A percentile compares a stretch with the other conserved stretches of the same genome.
phyloP scores from a whole-genome alignment of 2,797 vertebrate species.

The Falco biarmicus region DNA sequence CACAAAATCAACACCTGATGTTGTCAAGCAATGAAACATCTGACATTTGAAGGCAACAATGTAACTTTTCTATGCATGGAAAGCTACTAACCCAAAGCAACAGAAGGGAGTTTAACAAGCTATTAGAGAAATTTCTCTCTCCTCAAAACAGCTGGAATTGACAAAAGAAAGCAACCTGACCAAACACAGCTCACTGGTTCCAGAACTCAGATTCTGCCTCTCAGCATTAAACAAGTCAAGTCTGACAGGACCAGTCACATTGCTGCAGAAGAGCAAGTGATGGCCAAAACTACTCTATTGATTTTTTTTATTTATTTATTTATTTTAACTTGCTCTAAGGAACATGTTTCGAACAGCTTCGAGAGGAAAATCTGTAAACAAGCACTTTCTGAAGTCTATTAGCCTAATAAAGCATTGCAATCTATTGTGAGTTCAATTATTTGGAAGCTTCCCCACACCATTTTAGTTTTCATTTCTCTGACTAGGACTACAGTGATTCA shows the following conservation, averaged over 20 bases:
- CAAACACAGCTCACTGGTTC: background rate
- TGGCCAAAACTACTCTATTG: background rate
- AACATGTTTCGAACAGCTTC: background rate
- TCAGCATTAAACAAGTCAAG: background rate
- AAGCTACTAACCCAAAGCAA: background rate
- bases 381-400: background rate
- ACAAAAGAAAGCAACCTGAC: slow-evolving; percentile 27
- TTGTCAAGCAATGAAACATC: background rate
- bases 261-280: background rate
- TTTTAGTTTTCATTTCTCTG: background rate
- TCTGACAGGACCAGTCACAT: background rate
- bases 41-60: background rate
- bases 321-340: background rate
- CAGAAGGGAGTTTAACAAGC: background rate
- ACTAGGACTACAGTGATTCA: background rate
- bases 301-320: background rate
- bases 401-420: slow-evolving; percentile 1
- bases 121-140: background rate
- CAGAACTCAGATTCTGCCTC: slow-evolving; percentile 5
- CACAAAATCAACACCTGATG: background rate
- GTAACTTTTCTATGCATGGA: background rate
- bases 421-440: background rate
- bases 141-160: background rate
- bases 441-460: background rate
- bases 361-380: background rate